Base-by-base conservation (phyloP, 1,140 invertebrate genomes). In the Littorina saxatilis region DNA sequence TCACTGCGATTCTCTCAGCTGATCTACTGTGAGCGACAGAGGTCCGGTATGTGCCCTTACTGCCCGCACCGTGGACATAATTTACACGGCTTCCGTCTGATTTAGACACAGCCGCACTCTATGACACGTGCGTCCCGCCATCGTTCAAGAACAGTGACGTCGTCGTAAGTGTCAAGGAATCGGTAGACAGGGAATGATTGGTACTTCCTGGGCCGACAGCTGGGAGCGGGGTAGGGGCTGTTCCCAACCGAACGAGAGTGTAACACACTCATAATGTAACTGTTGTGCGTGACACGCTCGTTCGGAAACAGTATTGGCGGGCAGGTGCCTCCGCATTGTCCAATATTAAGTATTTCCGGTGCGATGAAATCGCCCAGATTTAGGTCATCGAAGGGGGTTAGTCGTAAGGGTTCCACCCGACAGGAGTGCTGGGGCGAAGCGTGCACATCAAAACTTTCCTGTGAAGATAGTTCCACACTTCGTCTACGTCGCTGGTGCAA, bases 51-150 rank as follows among this genome's bases (percentile, higher is more conserved):
- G n/a, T n/a, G n/a, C n/a, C n/a, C n/a, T n/a, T n/a, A n/a, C n/a
- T n/a, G n/a, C n/a, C n/a, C n/a, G n/a, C n/a, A n/a, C n/a, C n/a
- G n/a, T n/a, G n/a, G n/a, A n/a, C n/a, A n/a, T n/a, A n/a, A n/a
- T n/a, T n/a, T n/a, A n/a, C n/a, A n/a, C n/a, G n/a, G n/a, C n/a
- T n/a, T n/a, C n/a, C n/a, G n/a, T n/a, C n/a, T n/a, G n/a, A n/a
- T 47, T 29, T 73, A 73, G 35, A 52, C 37, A 73, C 70, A 73
- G n/a, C 37, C n/a, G 40, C 70, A 73, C 40, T 73, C 70, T 11
- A 73, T 52, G 5, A 73, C 70, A 3, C 43, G 5, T 1, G 70
- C 70, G 27, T 73, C 11, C 5, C 1, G 40, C 70, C 40, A 73
- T 1, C 40, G 40, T 29, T 73, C 43, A 23, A 50, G 29, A 43